Conservation (phyloP, 2,797 vertebrate species). For the Danio jaintianensis region DNA sequence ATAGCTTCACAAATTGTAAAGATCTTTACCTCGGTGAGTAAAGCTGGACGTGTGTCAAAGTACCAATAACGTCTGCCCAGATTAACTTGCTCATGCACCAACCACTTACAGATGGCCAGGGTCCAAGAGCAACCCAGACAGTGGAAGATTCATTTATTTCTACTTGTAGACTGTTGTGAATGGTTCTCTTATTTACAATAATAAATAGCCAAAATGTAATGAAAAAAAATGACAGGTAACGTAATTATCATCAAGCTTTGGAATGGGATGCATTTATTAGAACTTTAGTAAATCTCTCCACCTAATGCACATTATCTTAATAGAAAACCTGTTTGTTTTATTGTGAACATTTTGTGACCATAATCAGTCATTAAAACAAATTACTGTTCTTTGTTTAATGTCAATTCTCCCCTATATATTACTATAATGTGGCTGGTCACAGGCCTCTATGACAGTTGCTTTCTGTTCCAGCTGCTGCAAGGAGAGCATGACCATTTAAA, state of each 20-base stretch:
- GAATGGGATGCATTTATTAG: not conserved
- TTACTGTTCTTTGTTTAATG: not conserved
- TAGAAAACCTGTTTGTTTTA: not conserved
- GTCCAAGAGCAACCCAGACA: conserved; percentile 19
- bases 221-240: not conserved
- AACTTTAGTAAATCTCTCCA: not conserved
- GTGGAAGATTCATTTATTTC: conserved; percentile 44
- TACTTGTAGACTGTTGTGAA: conserved; percentile 27
- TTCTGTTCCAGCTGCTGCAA: conserved; percentile 10
- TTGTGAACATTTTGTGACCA: not conserved
- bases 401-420: not conserved
- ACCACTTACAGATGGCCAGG: conserved; percentile 8
- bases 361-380: not conserved
- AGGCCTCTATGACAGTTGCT: not conserved
- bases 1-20: not conserved
- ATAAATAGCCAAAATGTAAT: conserved; percentile 43
- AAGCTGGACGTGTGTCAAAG: conserved; percentile 15
- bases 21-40: conserved; percentile 22
- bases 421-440: not conserved
- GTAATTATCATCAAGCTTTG: conserved; percentile 32
- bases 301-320: not conserved
- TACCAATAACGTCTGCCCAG: conserved; percentile 23
- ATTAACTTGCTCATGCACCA: conserved; percentile 29
- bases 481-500: not conserved
- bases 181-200: conserved; percentile 34